Evolutionary conservation across 2,797 vertebrate species (phyloP).

Genomic region (Mus caroli): DNA sequence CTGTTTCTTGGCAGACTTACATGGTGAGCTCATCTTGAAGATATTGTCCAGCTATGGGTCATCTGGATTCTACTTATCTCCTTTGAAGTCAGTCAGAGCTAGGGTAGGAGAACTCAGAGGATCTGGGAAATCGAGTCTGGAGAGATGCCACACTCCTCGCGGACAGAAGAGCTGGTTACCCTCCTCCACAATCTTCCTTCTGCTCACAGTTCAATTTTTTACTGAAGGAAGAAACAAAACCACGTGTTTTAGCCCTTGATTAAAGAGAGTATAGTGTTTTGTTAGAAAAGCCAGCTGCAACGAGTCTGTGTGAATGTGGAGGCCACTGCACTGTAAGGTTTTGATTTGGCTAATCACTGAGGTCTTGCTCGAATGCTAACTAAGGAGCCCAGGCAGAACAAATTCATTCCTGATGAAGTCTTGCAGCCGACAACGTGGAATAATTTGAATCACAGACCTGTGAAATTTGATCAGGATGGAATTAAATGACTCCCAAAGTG

Average conservation of each 20-base stretch:
- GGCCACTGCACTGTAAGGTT: conserved; percentile 77
- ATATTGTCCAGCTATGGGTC: background rate
- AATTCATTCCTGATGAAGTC: conserved; percentile 76
- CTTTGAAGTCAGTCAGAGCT: background rate
- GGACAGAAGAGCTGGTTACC: too few relatives aligned
- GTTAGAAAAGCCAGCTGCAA: conserved; percentile 80
- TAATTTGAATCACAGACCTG: conserved; percentile 76
- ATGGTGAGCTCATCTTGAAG: background rate
- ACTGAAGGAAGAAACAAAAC: conserved; percentile 73
- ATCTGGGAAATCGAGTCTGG: background rate
- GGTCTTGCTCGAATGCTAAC: conserved; percentile 80
- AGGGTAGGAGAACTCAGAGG: conserved; percentile 48
- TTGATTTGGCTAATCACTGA: conserved; percentile 84
- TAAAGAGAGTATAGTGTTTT: conserved; percentile 81
- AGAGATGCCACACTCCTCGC: rapidly evolving
- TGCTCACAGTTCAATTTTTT: conserved; percentile 66
- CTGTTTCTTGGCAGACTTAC: conserved; percentile 22
- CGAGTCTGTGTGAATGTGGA: conserved; percentile 66
- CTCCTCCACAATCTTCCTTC: background rate
- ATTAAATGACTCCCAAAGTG: conserved; percentile 72
- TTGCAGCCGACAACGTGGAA: conserved; percentile 57
- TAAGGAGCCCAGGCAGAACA: conserved; percentile 78
- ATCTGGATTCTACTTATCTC: background rate
- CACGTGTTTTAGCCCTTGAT: conserved; percentile 73
- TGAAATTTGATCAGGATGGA: conserved; percentile 81